Conservation (phyloP, 53 echinoderm and acorn worm species). For the Zoroaster sp. region DNA sequence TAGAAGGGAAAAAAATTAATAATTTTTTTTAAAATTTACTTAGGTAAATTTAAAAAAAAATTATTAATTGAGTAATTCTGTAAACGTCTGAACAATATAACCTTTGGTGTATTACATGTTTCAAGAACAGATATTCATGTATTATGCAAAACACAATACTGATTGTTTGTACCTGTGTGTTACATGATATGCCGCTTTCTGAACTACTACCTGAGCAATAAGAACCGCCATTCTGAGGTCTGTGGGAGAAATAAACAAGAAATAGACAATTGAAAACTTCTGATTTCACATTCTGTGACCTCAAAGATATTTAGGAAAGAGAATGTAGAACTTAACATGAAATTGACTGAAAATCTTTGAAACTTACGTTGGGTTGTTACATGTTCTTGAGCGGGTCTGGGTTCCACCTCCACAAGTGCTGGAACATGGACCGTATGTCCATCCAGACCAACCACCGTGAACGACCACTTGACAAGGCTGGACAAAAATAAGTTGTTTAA, state of each 20-base stretch:
- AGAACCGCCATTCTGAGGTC: constrained; percentile 35
- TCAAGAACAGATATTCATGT: too few relatives aligned
- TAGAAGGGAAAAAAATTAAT: too few relatives aligned
- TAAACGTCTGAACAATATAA: too few relatives aligned
- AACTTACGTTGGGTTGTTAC: constrained; percentile 21
- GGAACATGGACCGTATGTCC: background rate
- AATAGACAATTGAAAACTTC: background rate
- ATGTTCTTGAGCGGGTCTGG: background rate
- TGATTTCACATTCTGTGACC: background rate
- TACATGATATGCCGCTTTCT: background rate
- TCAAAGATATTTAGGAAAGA: too few relatives aligned
- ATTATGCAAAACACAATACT: too few relatives aligned
- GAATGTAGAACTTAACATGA: too few relatives aligned
- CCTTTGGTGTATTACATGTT: too few relatives aligned
- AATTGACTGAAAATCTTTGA: background rate
- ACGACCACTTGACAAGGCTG: background rate
- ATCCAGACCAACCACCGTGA: constrained; percentile 6
- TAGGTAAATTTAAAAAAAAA: too few relatives aligned
- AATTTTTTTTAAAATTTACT: too few relatives aligned
- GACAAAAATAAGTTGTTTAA: background rate
- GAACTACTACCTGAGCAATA: background rate
- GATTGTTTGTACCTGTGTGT: constrained; percentile 27
- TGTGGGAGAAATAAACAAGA: background rate
- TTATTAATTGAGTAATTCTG: too few relatives aligned
- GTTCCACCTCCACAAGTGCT: constrained; percentile 11